Percentiles rank a stretch among this genome's conserved stretches.
Evolutionary conservation across 2,888 invertebrate species (phyloP).

Genomic region (Drosophila testacea): DNA sequence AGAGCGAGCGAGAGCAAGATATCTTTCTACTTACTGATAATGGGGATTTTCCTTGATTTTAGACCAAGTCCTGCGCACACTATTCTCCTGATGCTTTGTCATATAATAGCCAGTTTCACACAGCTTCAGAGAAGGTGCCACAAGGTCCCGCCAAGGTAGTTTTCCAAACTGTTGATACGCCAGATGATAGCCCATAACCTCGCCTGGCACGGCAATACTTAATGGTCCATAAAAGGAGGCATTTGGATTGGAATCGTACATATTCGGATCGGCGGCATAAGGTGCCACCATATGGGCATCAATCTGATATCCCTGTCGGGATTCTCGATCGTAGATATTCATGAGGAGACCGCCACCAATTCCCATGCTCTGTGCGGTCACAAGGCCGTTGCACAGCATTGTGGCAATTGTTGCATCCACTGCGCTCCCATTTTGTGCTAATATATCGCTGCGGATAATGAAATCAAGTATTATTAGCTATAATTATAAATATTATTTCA

Average conservation of each 20-base stretch:
- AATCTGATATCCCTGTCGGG: constrained; percentile 88
- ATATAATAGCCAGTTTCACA: constrained; percentile 89
- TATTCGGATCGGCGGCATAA: constrained; percentile 86
- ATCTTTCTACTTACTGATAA: constrained; percentile 85
- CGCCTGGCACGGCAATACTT: constrained; percentile 93
- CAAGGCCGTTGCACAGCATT: constrained; percentile 93
- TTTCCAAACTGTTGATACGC: constrained; percentile 91
- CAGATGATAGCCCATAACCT: constrained; percentile 91
- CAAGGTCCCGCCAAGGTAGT: constrained; percentile 90
- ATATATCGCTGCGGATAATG: constrained; percentile 70
- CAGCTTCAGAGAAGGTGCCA: constrained; percentile 88
- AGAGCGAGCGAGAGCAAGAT: neutral
- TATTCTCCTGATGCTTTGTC: constrained; percentile 86
- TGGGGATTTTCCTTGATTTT: constrained; percentile 74
- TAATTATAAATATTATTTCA: neutral
- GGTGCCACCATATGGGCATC: constrained; percentile 93
- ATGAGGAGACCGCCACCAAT: constrained; percentile 92
- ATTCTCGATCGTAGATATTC: constrained; percentile 89
- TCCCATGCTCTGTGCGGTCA: constrained; percentile 92
- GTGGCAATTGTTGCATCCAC: constrained; percentile 94
- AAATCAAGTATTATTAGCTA: no score
- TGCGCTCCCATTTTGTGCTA: constrained; percentile 88
- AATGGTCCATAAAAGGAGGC: constrained; percentile 86
- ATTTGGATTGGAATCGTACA: constrained; percentile 63
- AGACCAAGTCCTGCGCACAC: constrained; percentile 81